A percentile compares a stretch with the other conserved stretches of the same genome.
These are phyloP conservation scores for Zoroaster sp. DNA, from an alignment of 53 echinoderm and acorn worm species.

Conservation along the genomic window DNA sequence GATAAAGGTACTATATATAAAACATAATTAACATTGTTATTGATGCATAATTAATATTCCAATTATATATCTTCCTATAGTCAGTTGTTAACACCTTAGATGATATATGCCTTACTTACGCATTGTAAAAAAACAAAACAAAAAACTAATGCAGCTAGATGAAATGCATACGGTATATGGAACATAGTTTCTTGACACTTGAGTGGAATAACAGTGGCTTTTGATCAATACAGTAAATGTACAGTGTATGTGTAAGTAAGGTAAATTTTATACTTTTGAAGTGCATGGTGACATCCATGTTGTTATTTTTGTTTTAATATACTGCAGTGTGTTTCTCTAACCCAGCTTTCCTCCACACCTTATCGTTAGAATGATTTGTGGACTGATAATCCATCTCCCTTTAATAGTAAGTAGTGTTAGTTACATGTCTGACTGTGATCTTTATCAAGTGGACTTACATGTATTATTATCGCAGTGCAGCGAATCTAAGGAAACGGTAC, in stretches of 20 bases:
- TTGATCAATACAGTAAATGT: too few species aligned
- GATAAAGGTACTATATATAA: slow-evolving; percentile 54
- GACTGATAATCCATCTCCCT: too few species aligned
- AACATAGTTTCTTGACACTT: background rate
- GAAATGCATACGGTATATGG: background rate
- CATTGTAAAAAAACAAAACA: background rate
- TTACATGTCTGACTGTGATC: too few species aligned
- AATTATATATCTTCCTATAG: background rate
- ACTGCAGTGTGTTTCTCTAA: background rate
- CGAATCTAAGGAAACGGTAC: too few species aligned
- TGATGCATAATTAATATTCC: slow-evolving; percentile 7
- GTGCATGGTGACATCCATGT: background rate
- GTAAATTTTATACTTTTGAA: background rate
- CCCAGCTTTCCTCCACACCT: background rate
- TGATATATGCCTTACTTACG: background rate
- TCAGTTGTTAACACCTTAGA: background rate
- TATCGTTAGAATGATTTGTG: background rate
- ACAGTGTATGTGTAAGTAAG: background rate
- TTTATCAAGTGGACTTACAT: too few species aligned
- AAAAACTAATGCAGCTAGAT: background rate
- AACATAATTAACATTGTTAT: background rate
- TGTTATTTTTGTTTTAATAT: background rate
- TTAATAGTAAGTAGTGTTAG: too few species aligned
- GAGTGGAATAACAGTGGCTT: background rate
- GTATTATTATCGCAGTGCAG: too few species aligned